Conservation (phyloP, 2,797 vertebrate species). For the Streptopelia turtur region DNA sequence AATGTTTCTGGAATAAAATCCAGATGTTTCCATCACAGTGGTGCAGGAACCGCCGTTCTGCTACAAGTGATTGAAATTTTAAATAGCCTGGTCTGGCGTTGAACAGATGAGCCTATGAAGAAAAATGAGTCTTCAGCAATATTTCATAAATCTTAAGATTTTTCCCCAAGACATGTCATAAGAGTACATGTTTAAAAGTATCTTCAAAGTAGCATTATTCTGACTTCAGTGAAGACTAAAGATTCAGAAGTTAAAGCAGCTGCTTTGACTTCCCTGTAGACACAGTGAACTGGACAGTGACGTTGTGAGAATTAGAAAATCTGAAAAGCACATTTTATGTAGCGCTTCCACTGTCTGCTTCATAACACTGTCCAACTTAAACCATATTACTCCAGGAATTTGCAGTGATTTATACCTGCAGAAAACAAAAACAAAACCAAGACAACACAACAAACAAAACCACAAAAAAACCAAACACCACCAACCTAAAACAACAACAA, state of each 20-base stretch:
- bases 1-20: conserved; percentile 41
- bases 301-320: neutral
- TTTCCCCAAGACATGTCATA: neutral
- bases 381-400: neutral
- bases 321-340: neutral
- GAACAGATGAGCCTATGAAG: neutral
- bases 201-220: neutral
- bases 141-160: neutral
- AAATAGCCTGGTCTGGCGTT: neutral
- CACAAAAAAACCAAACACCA: no score
- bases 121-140: neutral
- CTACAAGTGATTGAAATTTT: neutral
- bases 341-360: neutral
- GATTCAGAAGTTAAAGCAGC: neutral
- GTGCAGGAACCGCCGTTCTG: neutral
- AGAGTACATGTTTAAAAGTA: neutral
- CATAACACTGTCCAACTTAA: neutral
- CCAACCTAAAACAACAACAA: no score
- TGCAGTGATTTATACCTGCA: neutral
- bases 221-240: neutral
- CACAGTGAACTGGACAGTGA: neutral
- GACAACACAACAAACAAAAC: neutral
- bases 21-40: conserved; percentile 41
- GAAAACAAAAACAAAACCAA: neutral
- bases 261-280: neutral